Evolutionary conservation across 2,888 invertebrate genomes (phyloP).

Genomic region (Spatulosminthurus flaviceps): DNA sequence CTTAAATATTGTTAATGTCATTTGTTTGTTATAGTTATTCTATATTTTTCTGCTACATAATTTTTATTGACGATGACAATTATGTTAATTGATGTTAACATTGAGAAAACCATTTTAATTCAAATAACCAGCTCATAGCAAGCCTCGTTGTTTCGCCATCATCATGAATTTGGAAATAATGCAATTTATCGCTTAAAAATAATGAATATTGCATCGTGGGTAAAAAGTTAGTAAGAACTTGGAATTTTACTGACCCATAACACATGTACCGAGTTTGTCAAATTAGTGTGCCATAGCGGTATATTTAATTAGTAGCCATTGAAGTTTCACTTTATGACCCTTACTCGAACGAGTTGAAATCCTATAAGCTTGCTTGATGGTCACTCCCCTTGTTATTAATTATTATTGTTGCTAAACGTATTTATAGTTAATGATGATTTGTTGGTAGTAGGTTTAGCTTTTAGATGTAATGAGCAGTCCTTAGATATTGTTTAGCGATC

Average conservation of each 20-base stretch:
- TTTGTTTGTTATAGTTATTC: background rate
- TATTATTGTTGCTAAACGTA: background rate
- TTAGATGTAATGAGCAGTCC: background rate
- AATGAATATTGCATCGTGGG: too few species aligned
- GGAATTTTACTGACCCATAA: background rate
- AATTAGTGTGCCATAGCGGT: conserved; percentile 9
- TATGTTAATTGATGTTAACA: background rate
- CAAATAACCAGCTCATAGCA: background rate
- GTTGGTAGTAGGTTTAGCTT: background rate
- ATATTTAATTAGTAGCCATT: conserved; percentile 10
- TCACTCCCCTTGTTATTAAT: background rate
- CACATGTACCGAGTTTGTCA: background rate
- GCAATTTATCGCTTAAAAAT: too few species aligned
- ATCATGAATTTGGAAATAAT: background rate
- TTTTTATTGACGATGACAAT: background rate
- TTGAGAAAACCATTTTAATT: background rate
- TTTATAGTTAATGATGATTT: background rate
- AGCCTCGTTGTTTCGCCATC: background rate
- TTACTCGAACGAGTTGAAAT: background rate
- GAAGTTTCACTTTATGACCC: background rate
- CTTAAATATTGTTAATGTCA: background rate
- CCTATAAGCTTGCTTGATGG: background rate
- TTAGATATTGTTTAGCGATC: background rate
- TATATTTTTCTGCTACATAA: background rate
- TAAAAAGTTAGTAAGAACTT: background rate